Evolutionary conservation across 2,797 vertebrate species (phyloP).

Genomic region (Carapus acus): DNA sequence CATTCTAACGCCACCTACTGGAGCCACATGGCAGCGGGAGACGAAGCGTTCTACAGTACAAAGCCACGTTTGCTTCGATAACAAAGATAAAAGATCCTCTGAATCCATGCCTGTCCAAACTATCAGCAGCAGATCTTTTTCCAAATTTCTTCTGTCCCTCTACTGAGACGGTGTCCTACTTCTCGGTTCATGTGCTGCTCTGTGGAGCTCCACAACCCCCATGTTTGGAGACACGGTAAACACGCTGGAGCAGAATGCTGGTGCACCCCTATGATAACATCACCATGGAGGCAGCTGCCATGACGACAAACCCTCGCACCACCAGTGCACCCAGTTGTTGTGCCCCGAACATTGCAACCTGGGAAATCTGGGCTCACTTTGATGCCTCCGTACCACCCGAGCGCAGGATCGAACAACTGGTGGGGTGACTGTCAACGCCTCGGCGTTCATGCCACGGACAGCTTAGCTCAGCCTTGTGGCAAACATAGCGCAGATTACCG

Average conservation of each 20-base stretch:
- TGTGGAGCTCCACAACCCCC: background rate
- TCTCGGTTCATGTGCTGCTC: background rate
- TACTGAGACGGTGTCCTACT: no score
- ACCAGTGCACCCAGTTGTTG: slow-evolving; percentile 37
- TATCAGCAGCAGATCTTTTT: no score
- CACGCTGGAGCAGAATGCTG: background rate
- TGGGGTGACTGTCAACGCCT: slow-evolving; percentile 56
- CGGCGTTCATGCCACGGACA: slow-evolving; percentile 32
- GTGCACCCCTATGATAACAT: slow-evolving; percentile 34
- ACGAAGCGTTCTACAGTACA: no score
- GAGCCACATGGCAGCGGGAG: no score
- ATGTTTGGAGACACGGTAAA: slow-evolving; percentile 9
- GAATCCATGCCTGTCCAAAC: no score
- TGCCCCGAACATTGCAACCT: slow-evolving; percentile 41
- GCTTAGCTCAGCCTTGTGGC: slow-evolving; percentile 53
- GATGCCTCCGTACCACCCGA: slow-evolving; percentile 47
- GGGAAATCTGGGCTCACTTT: slow-evolving; percentile 51
- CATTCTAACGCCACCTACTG: no score
- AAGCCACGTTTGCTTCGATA: no score
- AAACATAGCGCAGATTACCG: slow-evolving; percentile 63
- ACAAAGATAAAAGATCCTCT: no score
- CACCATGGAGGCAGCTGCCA: slow-evolving; percentile 52
- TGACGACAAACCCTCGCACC: slow-evolving; percentile 29
- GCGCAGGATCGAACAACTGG: slow-evolving; percentile 56
- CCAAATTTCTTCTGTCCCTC: no score